These are phyloP conservation scores for Arrhamphus sclerolepis DNA, from an alignment of 2,797 vertebrate genomes.

Conservation along the genomic window DNA sequence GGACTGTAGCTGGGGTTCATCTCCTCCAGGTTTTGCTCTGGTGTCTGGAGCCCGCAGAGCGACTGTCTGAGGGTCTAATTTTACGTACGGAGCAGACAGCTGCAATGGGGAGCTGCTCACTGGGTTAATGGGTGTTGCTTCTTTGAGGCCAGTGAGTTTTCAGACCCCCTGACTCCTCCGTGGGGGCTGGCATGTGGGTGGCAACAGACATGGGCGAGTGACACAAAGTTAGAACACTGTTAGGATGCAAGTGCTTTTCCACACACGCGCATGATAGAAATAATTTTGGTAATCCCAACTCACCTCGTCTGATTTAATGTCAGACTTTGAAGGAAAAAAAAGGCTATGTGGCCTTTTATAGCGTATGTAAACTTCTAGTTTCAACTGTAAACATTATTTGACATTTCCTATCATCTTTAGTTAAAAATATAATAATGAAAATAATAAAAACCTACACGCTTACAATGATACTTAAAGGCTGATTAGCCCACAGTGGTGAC, in stretches of 20 bases:
- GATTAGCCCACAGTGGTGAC: too few species aligned
- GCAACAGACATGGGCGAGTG: constrained; percentile 17
- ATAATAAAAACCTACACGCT: too few species aligned
- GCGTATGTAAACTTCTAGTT: too few species aligned
- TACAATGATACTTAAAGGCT: too few species aligned
- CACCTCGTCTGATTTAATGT: too few species aligned
- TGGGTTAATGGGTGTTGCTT: constrained; percentile 49
- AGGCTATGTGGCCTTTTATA: too few species aligned
- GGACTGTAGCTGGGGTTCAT: constrained; percentile 43
- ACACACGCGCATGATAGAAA: too few species aligned
- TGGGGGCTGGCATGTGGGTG: constrained; percentile 2
- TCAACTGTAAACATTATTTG: too few species aligned
- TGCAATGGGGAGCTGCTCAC: constrained; percentile 66
- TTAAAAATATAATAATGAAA: too few species aligned
- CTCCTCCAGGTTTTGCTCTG: constrained; percentile 16
- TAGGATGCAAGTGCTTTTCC: not conserved
- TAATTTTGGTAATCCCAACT: too few species aligned
- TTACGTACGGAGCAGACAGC: constrained; percentile 58
- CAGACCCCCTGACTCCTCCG: constrained; percentile 40
- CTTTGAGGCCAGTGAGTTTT: constrained; percentile 25
- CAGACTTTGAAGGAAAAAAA: too few species aligned
- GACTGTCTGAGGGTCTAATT: constrained; percentile 60
- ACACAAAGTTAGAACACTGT: not conserved
- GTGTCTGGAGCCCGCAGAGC: constrained; percentile 27
- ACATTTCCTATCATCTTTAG: too few species aligned